A percentile compares a stretch with the other conserved stretches of the same genome.
Evolutionary conservation across 2,797 vertebrate species (phyloP).

Genomic region (Kryptolebias ocellatus): DNA sequence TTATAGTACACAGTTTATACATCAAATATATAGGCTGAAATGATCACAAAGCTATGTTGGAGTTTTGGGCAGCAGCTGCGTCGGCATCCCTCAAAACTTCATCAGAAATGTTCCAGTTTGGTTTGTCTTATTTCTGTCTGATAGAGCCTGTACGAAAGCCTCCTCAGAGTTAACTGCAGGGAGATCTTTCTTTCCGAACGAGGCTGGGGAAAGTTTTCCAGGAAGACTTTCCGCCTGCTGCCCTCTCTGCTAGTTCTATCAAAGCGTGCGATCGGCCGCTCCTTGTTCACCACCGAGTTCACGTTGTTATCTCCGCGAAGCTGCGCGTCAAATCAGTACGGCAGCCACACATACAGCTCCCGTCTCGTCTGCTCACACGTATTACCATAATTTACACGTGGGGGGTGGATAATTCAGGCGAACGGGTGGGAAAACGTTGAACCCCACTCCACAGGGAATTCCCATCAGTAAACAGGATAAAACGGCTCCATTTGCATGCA

Average conservation of each 20-base stretch:
- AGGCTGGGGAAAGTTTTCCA: constrained; percentile 39
- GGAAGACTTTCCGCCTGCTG: constrained; percentile 37
- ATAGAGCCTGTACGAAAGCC: too few relatives aligned
- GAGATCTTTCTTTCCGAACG: background rate
- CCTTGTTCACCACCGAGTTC: constrained; percentile 63
- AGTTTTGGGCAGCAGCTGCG: too few relatives aligned
- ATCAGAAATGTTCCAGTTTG: too few relatives aligned
- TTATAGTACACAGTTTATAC: too few relatives aligned
- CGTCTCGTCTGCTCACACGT: constrained; percentile 45
- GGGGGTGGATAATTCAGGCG: constrained; percentile 52
- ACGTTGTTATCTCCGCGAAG: constrained; percentile 57
- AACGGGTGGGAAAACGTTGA: constrained; percentile 48
- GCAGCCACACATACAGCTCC: constrained; percentile 42
- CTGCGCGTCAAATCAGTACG: constrained; percentile 56
- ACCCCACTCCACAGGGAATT: constrained; percentile 67
- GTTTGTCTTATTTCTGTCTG: too few relatives aligned
- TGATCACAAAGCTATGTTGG: too few relatives aligned
- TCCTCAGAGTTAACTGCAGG: too few relatives aligned
- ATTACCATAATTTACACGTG: constrained; percentile 69
- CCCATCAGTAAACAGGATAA: constrained; percentile 75
- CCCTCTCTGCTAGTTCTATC: constrained; percentile 52
- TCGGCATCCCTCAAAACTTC: too few relatives aligned
- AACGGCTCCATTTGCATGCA: constrained; percentile 73
- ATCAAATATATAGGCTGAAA: too few relatives aligned
- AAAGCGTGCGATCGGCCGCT: constrained; percentile 32